Evolutionary conservation across 2,888 invertebrate species (phyloP).

Genomic region (Tholera decimalis): DNA sequence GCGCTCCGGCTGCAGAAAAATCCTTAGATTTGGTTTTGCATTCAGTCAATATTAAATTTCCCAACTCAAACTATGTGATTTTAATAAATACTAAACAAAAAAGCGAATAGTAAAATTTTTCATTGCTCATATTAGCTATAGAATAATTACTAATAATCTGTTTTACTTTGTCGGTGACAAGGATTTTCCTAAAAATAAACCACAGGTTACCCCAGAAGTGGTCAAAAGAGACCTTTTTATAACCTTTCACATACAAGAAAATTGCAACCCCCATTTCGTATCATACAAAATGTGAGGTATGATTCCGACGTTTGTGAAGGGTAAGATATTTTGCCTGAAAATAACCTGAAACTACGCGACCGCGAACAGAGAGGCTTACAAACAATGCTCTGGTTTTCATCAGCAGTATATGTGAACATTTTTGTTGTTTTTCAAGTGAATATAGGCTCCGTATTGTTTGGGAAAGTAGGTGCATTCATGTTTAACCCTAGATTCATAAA

Average conservation of each 20-base stretch:
- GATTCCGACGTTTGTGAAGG: constrained; percentile 36
- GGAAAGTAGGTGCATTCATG: not conserved
- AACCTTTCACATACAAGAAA: constrained; percentile 24
- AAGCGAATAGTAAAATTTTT: not conserved
- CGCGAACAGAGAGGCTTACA: constrained; percentile 32
- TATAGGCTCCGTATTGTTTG: constrained; percentile 37
- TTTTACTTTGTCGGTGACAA: not conserved
- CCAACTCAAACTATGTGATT: too few relatives aligned
- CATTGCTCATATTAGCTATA: not conserved
- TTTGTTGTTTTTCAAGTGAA: constrained; percentile 46
- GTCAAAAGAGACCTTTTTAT: not conserved
- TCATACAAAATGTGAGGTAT: constrained; percentile 22
- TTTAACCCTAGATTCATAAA: too few relatives aligned
- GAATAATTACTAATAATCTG: not conserved
- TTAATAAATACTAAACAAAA: too few relatives aligned
- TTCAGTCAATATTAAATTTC: too few relatives aligned
- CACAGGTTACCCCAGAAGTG: not conserved
- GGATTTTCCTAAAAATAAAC: not conserved
- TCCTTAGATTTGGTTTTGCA: too few relatives aligned
- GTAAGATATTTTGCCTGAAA: constrained; percentile 51
- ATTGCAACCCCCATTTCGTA: constrained; percentile 25
- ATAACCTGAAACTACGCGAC: constrained; percentile 43
- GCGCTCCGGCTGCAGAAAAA: too few relatives aligned
- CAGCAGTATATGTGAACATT: constrained; percentile 39
- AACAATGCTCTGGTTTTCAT: constrained; percentile 60